phyloP scores from a whole-genome alignment of 2,888 invertebrate genomes.

The Ormyrus rosae region DNA sequence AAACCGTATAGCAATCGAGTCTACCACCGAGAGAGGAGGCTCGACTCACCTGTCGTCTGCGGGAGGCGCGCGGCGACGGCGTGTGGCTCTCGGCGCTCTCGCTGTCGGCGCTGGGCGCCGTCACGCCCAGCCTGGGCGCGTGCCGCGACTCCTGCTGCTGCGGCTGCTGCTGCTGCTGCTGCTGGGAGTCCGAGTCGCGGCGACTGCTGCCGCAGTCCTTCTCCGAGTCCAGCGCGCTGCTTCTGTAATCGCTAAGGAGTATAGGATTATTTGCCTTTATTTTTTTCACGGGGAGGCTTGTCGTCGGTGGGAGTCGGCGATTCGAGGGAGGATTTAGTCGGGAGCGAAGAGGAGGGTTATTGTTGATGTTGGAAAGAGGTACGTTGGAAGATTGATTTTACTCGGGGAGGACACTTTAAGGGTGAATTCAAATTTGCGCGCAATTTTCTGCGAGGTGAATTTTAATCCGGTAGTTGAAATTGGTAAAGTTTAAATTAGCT shows the following conservation, averaged over 20 bases:
- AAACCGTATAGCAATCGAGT: too few species aligned
- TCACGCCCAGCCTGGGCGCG: constrained; percentile 81
- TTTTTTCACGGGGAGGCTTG: constrained; percentile 1
- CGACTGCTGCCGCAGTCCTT: constrained; percentile 88
- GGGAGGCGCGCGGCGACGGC: constrained; percentile 89
- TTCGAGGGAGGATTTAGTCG: background rate
- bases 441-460: too few species aligned
- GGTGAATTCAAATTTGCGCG: too few species aligned
- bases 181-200: constrained; percentile 81
- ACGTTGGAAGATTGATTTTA: too few species aligned
- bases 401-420: too few species aligned
- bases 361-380: background rate
- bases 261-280: background rate
- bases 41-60: constrained; percentile 83
- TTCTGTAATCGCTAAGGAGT: constrained; percentile 88
- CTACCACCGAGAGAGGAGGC: background rate
- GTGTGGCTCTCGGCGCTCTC: constrained; percentile 93
- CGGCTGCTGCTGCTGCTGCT: background rate
- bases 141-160: constrained; percentile 40
- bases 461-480: too few species aligned
- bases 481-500: too few species aligned
- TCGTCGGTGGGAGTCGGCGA: background rate
- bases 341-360: background rate
- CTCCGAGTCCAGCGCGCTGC: constrained; percentile 93
- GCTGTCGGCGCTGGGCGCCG: constrained; percentile 84